Conservation (phyloP, 2,888 invertebrate genomes). For the Sarcophaga variegata region DNA sequence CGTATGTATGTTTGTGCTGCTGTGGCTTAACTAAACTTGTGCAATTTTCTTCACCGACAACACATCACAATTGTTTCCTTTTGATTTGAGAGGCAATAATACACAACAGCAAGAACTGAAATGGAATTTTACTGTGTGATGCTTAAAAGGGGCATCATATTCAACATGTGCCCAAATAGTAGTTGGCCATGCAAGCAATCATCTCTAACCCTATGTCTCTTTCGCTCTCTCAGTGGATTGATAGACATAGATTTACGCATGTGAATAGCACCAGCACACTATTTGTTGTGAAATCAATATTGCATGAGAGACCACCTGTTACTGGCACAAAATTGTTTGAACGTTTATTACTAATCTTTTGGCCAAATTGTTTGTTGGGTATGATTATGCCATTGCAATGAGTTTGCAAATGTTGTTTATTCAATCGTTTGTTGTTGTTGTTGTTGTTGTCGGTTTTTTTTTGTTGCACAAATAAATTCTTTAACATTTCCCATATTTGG, state of each 20-base stretch:
- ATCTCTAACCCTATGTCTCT: neutral
- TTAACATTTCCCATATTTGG: slow-evolving; percentile 66
- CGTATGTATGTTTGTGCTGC: neutral
- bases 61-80: slow-evolving; percentile 55
- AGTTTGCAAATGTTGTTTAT: neutral
- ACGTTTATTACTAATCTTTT: neutral
- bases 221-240: neutral
- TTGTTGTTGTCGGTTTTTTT: neutral
- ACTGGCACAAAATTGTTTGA: neutral
- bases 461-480: slow-evolving; percentile 50
- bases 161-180: slow-evolving; percentile 54
- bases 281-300: neutral
- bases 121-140: neutral
- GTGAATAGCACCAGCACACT: slow-evolving; percentile 8
- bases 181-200: slow-evolving; percentile 21
- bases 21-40: slow-evolving; percentile 41
- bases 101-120: slow-evolving; percentile 18
- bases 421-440: slow-evolving; percentile 10
- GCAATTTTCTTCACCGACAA: slow-evolving; percentile 51
- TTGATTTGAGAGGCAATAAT: slow-evolving; percentile 28
- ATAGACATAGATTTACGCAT: slow-evolving; percentile 19
- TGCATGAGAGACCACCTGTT: neutral
- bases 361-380: slow-evolving; percentile 43
- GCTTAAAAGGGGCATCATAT: slow-evolving; percentile 44
- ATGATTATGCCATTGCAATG: neutral